Base-by-base conservation (phyloP, 1,140 invertebrate species). In the Saccostrea glomerata region DNA sequence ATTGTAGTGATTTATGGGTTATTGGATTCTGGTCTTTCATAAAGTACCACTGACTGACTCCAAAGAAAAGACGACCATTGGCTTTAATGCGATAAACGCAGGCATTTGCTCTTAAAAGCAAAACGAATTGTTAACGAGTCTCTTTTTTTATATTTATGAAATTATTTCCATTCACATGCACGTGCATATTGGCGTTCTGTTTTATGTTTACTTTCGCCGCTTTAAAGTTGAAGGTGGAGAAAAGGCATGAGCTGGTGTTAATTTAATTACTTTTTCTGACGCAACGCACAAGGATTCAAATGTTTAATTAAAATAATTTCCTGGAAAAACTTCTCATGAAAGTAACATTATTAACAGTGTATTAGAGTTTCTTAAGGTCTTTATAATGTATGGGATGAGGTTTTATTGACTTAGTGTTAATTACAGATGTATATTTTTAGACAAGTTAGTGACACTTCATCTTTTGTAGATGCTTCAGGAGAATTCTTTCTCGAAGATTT, bases 181-280 rank as follows among this genome's bases (percentile, higher is more conserved):
- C 70, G 70, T 77, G 70, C 70, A 30, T 36, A 77, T 77, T 77
- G 70, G 70, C 70, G 25, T 25, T 15, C 70, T 77, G 70, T 77
- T 77, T 77, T 15, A 77, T 77, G 70, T 77, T 25, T 77, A 15
- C 30, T 77, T 25, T 77, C 25, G 23, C 13, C 25, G 70, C 70
- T 13, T 30, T 25, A 77, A 77, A 4, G 70, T 2, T 77, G 25
- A 25, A 30, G 70, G 60, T 20, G 60, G 60, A 23, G 15, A n/a
- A 66, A 66, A 77, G 70, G 23, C 9, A 77, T 23, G 25, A 11
- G 23, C 23, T 30, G 25, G 70, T 36, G 70, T 77, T 40, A 77
- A 77, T 77, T 77, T 77, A 77, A 77, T 77, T 77, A 77, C 70
- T 36, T 12, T 36, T 77, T 77, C 70, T 77, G 70, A 77, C 70